Evolutionary conservation across 2,113 vertebrate genomes (phyloP).

Genomic region (Megalops atlanticus): DNA sequence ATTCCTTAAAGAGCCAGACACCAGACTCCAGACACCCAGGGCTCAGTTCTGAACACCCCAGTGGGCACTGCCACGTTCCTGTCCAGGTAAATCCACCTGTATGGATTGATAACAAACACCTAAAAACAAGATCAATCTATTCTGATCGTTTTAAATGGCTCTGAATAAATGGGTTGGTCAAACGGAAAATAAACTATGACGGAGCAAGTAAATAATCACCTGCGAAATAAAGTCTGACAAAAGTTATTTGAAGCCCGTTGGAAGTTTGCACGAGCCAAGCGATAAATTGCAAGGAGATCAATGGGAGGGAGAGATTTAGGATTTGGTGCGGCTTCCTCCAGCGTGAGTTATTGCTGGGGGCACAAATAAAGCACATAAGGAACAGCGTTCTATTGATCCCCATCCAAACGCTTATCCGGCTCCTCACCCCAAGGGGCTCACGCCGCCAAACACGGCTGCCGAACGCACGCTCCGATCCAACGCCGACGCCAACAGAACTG

Average conservation of each 20-base stretch:
- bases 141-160: background rate
- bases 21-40: too few species aligned
- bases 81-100: background rate
- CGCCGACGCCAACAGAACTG: background rate
- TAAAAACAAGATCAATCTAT: background rate
- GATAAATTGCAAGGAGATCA: slow-evolving; percentile 6
- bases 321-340: background rate
- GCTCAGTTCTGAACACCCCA: too few species aligned
- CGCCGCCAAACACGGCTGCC: background rate
- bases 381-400: slow-evolving; percentile 19
- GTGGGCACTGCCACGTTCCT: background rate
- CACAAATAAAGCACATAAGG: slow-evolving; percentile 12
- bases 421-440: background rate
- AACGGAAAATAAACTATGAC: background rate
- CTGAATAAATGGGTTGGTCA: slow-evolving; percentile 12
- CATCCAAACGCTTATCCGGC: slow-evolving; percentile 5
- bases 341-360: background rate
- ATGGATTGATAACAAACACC: background rate
- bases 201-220: background rate
- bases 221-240: background rate
- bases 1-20: too few species aligned
- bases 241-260: background rate
- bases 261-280: background rate
- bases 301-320: slow-evolving; percentile 16
- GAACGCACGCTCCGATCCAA: background rate